Evolutionary conservation across 2,888 invertebrate genomes (phyloP).

Genomic region (Syrista parreyssii): DNA sequence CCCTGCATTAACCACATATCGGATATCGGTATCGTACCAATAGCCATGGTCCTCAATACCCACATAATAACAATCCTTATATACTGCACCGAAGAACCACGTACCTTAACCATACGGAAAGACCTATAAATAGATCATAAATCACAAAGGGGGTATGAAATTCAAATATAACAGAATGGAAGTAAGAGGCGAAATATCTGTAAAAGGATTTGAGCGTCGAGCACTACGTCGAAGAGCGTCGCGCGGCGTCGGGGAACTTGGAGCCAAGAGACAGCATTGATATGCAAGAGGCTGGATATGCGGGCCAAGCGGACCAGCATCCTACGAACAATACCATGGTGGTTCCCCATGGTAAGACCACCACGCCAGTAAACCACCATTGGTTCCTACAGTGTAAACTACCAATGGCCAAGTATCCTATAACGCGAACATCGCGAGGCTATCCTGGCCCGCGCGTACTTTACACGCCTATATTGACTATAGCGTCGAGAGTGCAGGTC

Average conservation of each 20-base stretch:
- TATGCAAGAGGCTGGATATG: slow-evolving; percentile 53
- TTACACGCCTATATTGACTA: slow-evolving; percentile 54
- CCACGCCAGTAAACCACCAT: slow-evolving; percentile 49
- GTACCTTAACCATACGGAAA: too few relatives aligned
- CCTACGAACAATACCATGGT: slow-evolving; percentile 36
- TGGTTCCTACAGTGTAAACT: slow-evolving; percentile 41
- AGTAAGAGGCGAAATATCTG: too few relatives aligned
- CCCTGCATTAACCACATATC: neutral
- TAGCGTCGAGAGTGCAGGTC: slow-evolving; percentile 56
- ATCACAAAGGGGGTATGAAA: too few relatives aligned
- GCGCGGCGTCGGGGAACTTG: slow-evolving; percentile 26
- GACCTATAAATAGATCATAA: too few relatives aligned
- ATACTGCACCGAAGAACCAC: too few relatives aligned
- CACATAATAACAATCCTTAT: too few relatives aligned
- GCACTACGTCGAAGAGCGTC: slow-evolving; percentile 13
- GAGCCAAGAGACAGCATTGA: slow-evolving; percentile 41
- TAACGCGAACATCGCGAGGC: slow-evolving; percentile 39
- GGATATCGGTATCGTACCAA: too few relatives aligned
- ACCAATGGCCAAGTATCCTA: slow-evolving; percentile 39
- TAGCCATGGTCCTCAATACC: too few relatives aligned
- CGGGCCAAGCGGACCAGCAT: slow-evolving; percentile 38
- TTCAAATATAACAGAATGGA: too few relatives aligned
- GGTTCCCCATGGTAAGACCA: slow-evolving; percentile 29
- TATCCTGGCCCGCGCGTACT: slow-evolving; percentile 51
- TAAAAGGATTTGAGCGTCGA: neutral